These are phyloP conservation scores for Holotrichia oblita DNA, from an alignment of 1,140 invertebrate species.

Conservation along the genomic window DNA sequence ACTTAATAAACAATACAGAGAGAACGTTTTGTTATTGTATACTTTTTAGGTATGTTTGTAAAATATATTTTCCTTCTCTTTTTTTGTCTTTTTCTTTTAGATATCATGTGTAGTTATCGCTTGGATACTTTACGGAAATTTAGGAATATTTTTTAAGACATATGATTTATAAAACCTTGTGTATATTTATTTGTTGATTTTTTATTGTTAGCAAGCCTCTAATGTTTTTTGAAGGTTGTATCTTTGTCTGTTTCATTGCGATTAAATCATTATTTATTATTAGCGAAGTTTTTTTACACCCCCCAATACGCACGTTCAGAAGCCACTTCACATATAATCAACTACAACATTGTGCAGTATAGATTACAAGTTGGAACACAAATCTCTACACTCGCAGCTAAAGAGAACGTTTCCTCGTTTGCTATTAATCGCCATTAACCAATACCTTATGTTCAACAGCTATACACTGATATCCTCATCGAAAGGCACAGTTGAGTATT, in stretches of 20 bases:
- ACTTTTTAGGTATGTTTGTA: slow-evolving; percentile 23
- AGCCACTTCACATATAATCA: not conserved
- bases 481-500: too few relatives aligned
- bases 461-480: too few relatives aligned
- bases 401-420: too few relatives aligned
- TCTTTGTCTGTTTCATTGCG: slow-evolving; percentile 39
- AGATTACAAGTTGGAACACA: too few relatives aligned
- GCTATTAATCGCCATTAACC: too few relatives aligned
- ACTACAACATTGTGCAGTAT: not conserved
- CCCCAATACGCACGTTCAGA: not conserved
- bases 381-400: too few relatives aligned
- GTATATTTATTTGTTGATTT: slow-evolving; percentile 42
- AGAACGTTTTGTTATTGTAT: slow-evolving; percentile 26
- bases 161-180: slow-evolving; percentile 17
- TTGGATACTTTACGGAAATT: slow-evolving; percentile 37
- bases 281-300: not conserved
- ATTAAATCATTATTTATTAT: slow-evolving; percentile 35
- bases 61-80: slow-evolving; percentile 31
- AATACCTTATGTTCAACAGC: too few relatives aligned
- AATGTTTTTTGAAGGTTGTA: slow-evolving; percentile 35
- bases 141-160: slow-evolving; percentile 34
- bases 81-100: slow-evolving; percentile 15
- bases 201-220: slow-evolving; percentile 35
- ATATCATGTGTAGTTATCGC: slow-evolving; percentile 22
- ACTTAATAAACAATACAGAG: not conserved